A percentile compares a stretch with the other conserved stretches of the same genome.
These are phyloP conservation scores for Lutjanus erythropterus DNA, from an alignment of 2,113 vertebrate genomes.

Conservation along the genomic window DNA sequence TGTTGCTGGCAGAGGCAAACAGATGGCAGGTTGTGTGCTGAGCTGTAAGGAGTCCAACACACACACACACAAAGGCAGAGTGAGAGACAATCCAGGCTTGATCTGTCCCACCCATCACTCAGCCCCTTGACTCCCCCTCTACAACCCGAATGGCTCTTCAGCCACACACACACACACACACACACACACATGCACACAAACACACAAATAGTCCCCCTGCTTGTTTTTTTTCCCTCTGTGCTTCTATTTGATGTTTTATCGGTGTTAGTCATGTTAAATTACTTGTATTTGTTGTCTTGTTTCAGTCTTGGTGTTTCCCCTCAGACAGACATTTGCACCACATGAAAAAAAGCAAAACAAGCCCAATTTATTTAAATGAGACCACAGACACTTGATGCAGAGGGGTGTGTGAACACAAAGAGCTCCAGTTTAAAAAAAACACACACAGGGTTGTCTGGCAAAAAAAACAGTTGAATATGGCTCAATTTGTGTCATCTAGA, in stretches of 20 bases:
- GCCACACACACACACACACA: conserved; percentile 26
- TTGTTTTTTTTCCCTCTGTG: neutral
- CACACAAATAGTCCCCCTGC: neutral
- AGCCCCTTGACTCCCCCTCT: conserved; percentile 47
- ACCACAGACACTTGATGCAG: neutral
- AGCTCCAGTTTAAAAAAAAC: neutral
- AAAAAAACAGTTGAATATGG: neutral
- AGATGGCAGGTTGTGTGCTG: conserved; percentile 78
- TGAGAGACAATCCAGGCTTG: conserved; percentile 30
- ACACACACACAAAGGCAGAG: conserved; percentile 32
- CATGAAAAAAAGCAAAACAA: neutral
- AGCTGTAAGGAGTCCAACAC: conserved; percentile 59
- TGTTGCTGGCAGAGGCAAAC: conserved; percentile 78
- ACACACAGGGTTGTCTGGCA: neutral
- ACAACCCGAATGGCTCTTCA: conserved; percentile 18
- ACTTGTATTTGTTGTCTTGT: neutral
- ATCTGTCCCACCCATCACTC: conserved; percentile 60
- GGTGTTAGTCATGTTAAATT: neutral
- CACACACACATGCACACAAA: neutral
- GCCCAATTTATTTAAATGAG: neutral
- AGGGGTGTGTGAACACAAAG: neutral
- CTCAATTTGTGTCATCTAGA: neutral
- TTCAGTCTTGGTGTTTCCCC: neutral
- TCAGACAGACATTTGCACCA: neutral
- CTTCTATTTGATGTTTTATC: neutral